A percentile compares a stretch with the other conserved stretches of the same genome.
Evolutionary conservation across 2,797 vertebrate species (phyloP).

Genomic region (Gymnopithys bicolor): DNA sequence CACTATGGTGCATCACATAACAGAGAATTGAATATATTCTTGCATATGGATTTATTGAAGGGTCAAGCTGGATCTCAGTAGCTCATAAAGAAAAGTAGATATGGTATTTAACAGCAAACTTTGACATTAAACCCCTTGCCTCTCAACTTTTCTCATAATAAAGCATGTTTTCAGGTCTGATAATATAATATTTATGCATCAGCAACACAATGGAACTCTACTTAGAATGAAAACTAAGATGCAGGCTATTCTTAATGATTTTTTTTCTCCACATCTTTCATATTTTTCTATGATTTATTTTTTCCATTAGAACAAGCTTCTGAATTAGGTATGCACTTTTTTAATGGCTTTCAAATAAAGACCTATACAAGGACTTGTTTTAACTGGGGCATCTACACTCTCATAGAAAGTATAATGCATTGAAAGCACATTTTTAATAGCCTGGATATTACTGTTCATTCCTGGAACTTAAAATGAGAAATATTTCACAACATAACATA

Average conservation of each 20-base stretch:
- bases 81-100: neutral
- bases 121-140: neutral
- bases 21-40: neutral
- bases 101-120: neutral
- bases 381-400: neutral
- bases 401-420: neutral
- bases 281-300: neutral
- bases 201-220: neutral
- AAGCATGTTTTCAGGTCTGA: neutral
- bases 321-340: neutral
- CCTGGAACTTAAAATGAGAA: conserved; percentile 1
- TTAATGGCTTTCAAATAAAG: neutral
- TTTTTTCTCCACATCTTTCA: neutral
- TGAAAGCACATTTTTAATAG: conserved; percentile 18
- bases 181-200: neutral
- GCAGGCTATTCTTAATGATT: neutral
- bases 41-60: neutral
- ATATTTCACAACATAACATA: neutral
- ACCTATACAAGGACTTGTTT: neutral
- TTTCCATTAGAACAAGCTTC: neutral
- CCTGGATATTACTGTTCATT: neutral
- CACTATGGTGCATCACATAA: neutral
- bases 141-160: neutral
- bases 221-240: neutral
- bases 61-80: neutral